Evolutionary conservation across 2,113 vertebrate genomes (phyloP), one percentile per base, ranked within the genome.

Genomic region (Platycercus adscitus): DNA sequence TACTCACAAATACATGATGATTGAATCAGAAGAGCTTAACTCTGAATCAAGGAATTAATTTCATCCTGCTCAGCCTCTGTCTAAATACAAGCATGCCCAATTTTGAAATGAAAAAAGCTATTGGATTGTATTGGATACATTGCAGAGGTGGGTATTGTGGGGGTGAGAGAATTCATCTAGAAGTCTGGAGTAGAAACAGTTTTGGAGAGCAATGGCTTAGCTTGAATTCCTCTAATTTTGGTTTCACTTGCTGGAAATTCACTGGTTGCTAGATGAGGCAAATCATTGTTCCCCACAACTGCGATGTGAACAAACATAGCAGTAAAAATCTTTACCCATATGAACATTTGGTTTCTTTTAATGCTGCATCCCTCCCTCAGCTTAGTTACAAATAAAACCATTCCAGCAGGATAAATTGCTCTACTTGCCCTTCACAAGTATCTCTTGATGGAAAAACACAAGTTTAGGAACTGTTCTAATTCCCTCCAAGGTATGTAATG

Each of bases 371-470:
- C 43, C 11, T 94, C 69, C 89, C 84, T 91, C 71, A 85, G 86
- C 81, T 94, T 86, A 64, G 61, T 61, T 95, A 95, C 56, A 89
- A 96, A 89, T 24, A 39, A 73, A 81, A 61, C 44, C 16, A 37
- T 94, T 95, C 64, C 70, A 95, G 49, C 7, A 69, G 91, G 93
- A 70, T 29, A 83, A 65, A 64, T 96, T 91, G 85, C 56, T 81
- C 50, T 85, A 13, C 79, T 96, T 82, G 39, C 68, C 68, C 20
- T 75, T 89, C 52, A 93, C 50, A 95, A 95, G 60, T 85, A 61
- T 87, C 41, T 89, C 81, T 91, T 95, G 64, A 78, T 77, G 11
- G 81, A 94, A 97, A 93, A 96, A 75, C 56, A 93, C 69, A 50
- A 94, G 63, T n/a, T 97, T 97, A 92, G 31, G 49, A 58, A 81